phyloP scores from a whole-genome alignment of 2,888 invertebrate species.

The Invenusta paracnida region DNA sequence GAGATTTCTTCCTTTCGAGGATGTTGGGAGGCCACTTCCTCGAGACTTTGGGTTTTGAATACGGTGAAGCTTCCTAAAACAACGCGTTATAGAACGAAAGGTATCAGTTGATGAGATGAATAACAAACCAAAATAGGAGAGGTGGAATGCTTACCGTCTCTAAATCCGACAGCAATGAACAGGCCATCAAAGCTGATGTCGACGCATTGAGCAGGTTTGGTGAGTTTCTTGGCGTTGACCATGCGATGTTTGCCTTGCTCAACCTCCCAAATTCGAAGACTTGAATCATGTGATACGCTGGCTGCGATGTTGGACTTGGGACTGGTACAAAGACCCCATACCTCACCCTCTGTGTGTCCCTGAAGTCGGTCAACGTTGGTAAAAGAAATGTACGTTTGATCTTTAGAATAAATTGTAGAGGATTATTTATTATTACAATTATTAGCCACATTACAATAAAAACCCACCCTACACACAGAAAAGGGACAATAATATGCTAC shows the following conservation, averaged over 20 bases:
- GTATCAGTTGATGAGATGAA: not conserved
- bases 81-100: not conserved
- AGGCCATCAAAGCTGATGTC: slow-evolving; percentile 60
- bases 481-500: too few relatives aligned
- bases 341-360: slow-evolving; percentile 61
- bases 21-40: slow-evolving; percentile 57
- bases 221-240: slow-evolving; percentile 54
- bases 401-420: too few relatives aligned
- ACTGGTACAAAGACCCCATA: slow-evolving; percentile 61
- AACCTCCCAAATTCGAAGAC: slow-evolving; percentile 59
- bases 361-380: too few relatives aligned
- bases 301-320: slow-evolving; percentile 56
- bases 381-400: too few relatives aligned
- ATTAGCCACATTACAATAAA: too few relatives aligned
- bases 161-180: slow-evolving; percentile 60
- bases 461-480: too few relatives aligned
- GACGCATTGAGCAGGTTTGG: slow-evolving; percentile 57
- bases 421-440: too few relatives aligned
- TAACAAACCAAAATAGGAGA: too few relatives aligned
- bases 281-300: slow-evolving; percentile 61
- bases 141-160: slow-evolving; percentile 61
- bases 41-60: slow-evolving; percentile 57
- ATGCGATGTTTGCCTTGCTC: slow-evolving; percentile 49
- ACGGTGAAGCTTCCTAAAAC: slow-evolving; percentile 59
- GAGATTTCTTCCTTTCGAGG: slow-evolving; percentile 61